Evolutionary conservation across 2,888 invertebrate genomes (phyloP).

Genomic region (Tuberolachnus salignus): DNA sequence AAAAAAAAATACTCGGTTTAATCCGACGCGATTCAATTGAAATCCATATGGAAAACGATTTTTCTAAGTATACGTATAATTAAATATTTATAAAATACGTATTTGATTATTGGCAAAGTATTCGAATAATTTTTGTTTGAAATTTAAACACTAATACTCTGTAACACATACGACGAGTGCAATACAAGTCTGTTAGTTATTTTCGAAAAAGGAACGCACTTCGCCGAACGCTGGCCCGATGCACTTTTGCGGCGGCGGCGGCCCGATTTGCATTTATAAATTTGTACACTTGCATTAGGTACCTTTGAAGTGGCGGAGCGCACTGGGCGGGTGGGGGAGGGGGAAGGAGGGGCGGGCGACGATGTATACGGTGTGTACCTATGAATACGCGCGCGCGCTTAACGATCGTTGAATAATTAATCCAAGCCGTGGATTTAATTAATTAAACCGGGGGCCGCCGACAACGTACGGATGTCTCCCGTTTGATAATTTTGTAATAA

Average conservation of each 20-base stretch:
- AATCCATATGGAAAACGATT: too few relatives aligned
- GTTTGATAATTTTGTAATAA: slow-evolving; percentile 29
- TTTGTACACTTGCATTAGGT: background rate
- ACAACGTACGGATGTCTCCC: slow-evolving; percentile 28
- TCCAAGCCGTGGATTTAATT: slow-evolving; percentile 40
- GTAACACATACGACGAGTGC: too few relatives aligned
- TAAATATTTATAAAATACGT: too few relatives aligned
- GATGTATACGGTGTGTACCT: background rate
- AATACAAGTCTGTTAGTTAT: too few relatives aligned
- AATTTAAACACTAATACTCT: too few relatives aligned
- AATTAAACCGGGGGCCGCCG: slow-evolving; percentile 14
- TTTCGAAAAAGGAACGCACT: too few relatives aligned
- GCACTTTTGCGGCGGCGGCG: background rate
- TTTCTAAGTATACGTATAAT: too few relatives aligned
- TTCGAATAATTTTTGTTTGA: too few relatives aligned
- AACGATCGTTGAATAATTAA: slow-evolving; percentile 43
- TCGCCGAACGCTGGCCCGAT: background rate
- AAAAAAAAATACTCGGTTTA: too few relatives aligned
- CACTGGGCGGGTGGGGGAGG: background rate
- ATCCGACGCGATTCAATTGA: too few relatives aligned
- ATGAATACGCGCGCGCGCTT: slow-evolving; percentile 8
- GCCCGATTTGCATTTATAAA: slow-evolving; percentile 1
- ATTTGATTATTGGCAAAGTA: too few relatives aligned
- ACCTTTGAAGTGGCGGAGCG: slow-evolving; percentile 26
- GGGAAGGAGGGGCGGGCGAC: background rate